Evolutionary conservation across 1,140 invertebrate genomes (phyloP), one percentile per base, ranked within the genome.

Genomic region (Anastrepha obliqua): DNA sequence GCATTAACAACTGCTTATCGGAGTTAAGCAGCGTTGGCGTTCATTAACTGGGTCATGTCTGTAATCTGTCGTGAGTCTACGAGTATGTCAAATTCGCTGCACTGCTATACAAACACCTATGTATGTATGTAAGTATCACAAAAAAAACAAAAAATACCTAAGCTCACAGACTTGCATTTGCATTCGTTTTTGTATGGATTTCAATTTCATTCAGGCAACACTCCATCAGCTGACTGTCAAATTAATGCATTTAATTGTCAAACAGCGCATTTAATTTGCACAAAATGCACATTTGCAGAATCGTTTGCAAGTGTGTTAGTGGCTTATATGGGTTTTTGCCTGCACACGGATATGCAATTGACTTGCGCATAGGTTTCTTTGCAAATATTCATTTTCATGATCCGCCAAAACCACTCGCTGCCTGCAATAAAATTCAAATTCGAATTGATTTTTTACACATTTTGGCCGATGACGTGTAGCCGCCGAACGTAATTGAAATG

Each of bases 201-300:
- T 17, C 13, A 62, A 62, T 17, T 5, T 5, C 13, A 62, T 17
- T 62, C 6, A 51, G 74, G n/a, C 74, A 81, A 81, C 70, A 55
- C 74, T 55, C n/a, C 4, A 29, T 20, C 47, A 81, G 74, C 74
- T 81, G 74, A 81, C 74, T 81, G 74, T 81, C 74, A 81, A 55
- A 81, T 81, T 81, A 81, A 81, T 81, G 74, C 74, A 81, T 51
- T 55, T 81, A 81, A 81, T 81, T 81, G 74, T 81, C 74, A 81
- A 81, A 81, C 74, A 81, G 74, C n/a, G 47, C 74, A n/a, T 55
- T 81, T 81, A 81, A 81, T 81, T 74, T 74, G 67, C 67, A 74
- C 67, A 74, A 74, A 44, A 74, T 74, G 42, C 67, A 74, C 67
- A 44, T 74, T 74, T 74, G 39, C 42, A 7, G 15, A 1, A 74